Conservation (phyloP, 1,140 invertebrate species). For the Paracyclopina nana region DNA sequence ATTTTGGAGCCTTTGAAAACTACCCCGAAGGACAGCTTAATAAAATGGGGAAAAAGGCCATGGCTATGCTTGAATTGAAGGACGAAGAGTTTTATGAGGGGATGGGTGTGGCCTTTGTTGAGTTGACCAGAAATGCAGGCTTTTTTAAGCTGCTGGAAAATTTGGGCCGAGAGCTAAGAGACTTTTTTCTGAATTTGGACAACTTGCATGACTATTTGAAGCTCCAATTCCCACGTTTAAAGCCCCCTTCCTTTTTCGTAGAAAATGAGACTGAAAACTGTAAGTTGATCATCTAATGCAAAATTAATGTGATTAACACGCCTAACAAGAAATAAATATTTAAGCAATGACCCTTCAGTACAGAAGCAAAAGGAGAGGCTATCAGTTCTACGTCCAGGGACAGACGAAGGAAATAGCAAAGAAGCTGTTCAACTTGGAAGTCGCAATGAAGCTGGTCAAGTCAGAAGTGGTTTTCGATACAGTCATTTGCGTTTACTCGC, state of each 20-base stretch:
- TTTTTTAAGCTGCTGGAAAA: slow-evolving; percentile 3
- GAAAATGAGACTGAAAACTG: slow-evolving; percentile 74
- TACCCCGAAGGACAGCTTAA: slow-evolving; percentile 10
- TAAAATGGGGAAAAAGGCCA: slow-evolving; percentile 14
- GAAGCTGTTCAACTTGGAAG: slow-evolving; percentile 78
- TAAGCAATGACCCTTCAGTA: slow-evolving; percentile 8
- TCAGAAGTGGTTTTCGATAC: slow-evolving; percentile 70
- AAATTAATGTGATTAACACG: slow-evolving; percentile 71
- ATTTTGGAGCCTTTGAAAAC: neutral
- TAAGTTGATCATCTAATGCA: slow-evolving; percentile 80
- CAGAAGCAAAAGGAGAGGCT: slow-evolving; percentile 14
- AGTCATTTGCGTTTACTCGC: slow-evolving; percentile 76
- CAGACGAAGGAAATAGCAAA: slow-evolving; percentile 44
- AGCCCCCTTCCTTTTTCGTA: slow-evolving; percentile 85
- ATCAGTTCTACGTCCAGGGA: slow-evolving; percentile 15
- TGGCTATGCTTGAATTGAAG: neutral
- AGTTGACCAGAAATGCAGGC: slow-evolving; percentile 4
- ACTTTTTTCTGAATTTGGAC: slow-evolving; percentile 36
- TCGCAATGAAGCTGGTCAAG: slow-evolving; percentile 66
- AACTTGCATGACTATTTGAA: slow-evolving; percentile 93
- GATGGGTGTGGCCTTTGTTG: slow-evolving; percentile 12
- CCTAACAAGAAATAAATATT: slow-evolving; percentile 69
- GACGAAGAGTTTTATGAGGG: slow-evolving; percentile 17
- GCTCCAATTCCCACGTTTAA: slow-evolving; percentile 80
- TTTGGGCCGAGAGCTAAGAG: slow-evolving; percentile 10